Base-by-base conservation (phyloP, 2,797 vertebrate species). In the Pangasius sanitwongsei region DNA sequence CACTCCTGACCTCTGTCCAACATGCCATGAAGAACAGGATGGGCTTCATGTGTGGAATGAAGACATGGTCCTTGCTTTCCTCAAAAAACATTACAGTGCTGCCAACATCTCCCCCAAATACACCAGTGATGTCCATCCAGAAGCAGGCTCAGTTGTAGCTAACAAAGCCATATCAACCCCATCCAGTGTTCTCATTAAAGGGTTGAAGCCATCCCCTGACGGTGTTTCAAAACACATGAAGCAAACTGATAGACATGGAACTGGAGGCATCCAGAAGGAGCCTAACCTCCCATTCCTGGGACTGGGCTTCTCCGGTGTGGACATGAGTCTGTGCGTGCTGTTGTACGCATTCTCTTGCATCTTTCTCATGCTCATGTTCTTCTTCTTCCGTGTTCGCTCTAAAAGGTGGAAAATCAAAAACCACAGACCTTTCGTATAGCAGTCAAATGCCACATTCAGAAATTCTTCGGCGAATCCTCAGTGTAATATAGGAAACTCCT, bases 301-400 rank as follows among this genome's bases (percentile, higher is more conserved):
- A 4, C 91, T 95, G 0, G 98, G 98, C 2, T 99, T 99, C 90
- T 98, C 97, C 91, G 97, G 97, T 82, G 92, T 99, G 55, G 98
- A 99, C 96, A 98, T 99, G 98, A 98, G 98, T 91, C 97, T 99
- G 2, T 99, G 98, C 15, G 97, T 99, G 77, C 90, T 98, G 5
- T 96, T 99, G 0, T 99, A 99, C 0, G 94, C 96, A 8, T 96
- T 95, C 72, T 99, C 98, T 0, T 97, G 97, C 81, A 72, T 98
- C 59, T 97, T 99, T 89, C 93, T 99, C 63, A 98, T 99, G 96
- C 90, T 98, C 41, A 97, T 99, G 96, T 98, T 97, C 95, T 98
- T 99, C 91, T 98, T 99, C 92, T 99, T 99, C 93, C 97, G 95
- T 5, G 91, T 98, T 90, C 95, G 98, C 0, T 97, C 98, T 65